Evolutionary conservation across 2,888 invertebrate genomes (phyloP).

Genomic region (Pyrgus malvae): DNA sequence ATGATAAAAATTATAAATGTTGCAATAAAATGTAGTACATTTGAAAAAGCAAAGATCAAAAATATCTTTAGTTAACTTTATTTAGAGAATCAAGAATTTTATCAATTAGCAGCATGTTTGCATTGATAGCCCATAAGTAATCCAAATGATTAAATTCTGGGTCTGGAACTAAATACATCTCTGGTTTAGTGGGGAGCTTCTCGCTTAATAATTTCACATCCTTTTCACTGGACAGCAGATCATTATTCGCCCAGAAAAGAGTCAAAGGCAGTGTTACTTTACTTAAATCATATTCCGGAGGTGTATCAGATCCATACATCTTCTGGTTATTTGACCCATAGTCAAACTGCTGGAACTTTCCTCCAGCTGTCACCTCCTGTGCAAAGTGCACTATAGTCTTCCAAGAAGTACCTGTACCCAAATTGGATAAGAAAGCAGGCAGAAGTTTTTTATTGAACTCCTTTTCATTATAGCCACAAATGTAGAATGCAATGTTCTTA

Average conservation of each 20-base stretch:
- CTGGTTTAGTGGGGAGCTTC: slow-evolving; percentile 72
- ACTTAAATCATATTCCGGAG: slow-evolving; percentile 84
- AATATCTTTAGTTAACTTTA: slow-evolving; percentile 28
- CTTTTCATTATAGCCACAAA: slow-evolving; percentile 86
- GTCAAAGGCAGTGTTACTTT: slow-evolving; percentile 83
- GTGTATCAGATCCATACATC: slow-evolving; percentile 78
- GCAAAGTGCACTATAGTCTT: slow-evolving; percentile 87
- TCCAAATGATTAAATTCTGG: slow-evolving; percentile 87
- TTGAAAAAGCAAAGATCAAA: too few species aligned
- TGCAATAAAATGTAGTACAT: slow-evolving; percentile 8
- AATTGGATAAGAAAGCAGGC: slow-evolving; percentile 85
- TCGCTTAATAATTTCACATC: slow-evolving; percentile 79
- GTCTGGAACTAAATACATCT: slow-evolving; percentile 79
- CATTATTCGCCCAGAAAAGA: slow-evolving; percentile 86
- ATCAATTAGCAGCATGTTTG: slow-evolving; percentile 80
- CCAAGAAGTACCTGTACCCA: slow-evolving; percentile 89
- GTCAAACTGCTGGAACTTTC: slow-evolving; percentile 85
- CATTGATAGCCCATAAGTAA: slow-evolving; percentile 85
- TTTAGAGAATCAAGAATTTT: slow-evolving; percentile 63
- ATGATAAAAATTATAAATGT: too few species aligned
- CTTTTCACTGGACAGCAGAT: slow-evolving; percentile 85
- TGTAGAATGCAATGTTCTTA: slow-evolving; percentile 85
- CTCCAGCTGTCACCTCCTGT: slow-evolving; percentile 76
- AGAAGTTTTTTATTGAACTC: slow-evolving; percentile 86
- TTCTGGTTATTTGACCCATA: slow-evolving; percentile 83